Base-by-base conservation (phyloP, 2,888 invertebrate species). In the Rhingia campestris region DNA sequence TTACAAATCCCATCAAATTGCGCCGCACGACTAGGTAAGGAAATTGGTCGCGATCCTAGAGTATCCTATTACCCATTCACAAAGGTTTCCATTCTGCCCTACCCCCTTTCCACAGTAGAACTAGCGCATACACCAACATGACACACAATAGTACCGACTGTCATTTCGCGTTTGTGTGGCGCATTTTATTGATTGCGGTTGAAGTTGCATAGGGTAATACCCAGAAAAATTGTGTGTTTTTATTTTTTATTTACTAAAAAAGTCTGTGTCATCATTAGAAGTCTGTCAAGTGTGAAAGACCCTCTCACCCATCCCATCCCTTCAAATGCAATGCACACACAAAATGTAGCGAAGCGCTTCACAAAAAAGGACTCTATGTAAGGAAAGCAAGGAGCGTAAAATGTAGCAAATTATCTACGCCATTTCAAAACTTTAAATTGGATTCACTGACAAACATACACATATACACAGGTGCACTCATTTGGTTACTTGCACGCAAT, bases 361-460 rank as follows among this genome's bases (percentile, higher is more conserved):
- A 63, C 6, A 37, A 69, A 69, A 67, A 56, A 64, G 35, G 70
- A 72, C 10, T 35, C 35, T 56, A 37, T 0, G n/a, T 39, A 4
- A 22, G 2, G 30, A 49, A 41, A 35, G 32, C 14, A 53, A 64
- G 4, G 32, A 37, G 64, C 45, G 66, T 47, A 61, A 80, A 67
- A 66, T 73, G 59, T 54, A 14, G 54, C 53, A 61, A 80, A 80
- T 73, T 79, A 79, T 79, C 59, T 58, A 33, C 39, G 10, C 53
- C 45, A 73, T 80, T 80, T 22, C 22, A 73, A 80, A 73, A 80
- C 53, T 80, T 80, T 80, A 67, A 80, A 80, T 73, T 73, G 66
- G 32, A 33, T 72, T 12, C 45, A 54, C 41, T 22, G 54, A 49
- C 39, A 47, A 39, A 12, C n/a, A 14, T 22, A 30, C 30, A 10